Base-by-base conservation (phyloP, 2,888 invertebrate genomes). In the Lasius fuliginosus region DNA sequence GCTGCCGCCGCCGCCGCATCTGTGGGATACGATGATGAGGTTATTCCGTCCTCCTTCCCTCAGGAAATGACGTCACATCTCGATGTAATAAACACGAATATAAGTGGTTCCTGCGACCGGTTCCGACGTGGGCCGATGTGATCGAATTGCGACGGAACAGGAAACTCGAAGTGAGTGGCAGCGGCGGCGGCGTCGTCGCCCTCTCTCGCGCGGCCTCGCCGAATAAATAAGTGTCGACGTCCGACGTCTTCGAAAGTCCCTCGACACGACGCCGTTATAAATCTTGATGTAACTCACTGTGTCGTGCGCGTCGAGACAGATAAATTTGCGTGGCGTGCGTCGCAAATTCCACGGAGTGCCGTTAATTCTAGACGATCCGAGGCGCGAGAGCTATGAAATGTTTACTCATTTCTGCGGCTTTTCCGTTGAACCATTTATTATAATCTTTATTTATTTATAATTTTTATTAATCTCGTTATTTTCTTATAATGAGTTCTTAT, bases 21-120 rank as follows among this genome's bases (percentile, higher is more conserved):
- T 90, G 87, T 90, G 92, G 92, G 90, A 90, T 89, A 91, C 91
- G 91, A 88, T 93, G 92, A 93, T 93, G 92, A 93, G 92, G 92
- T 93, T 93, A 93, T 93, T 93, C 93, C 93, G 93, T 91, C 91
- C 92, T 92, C 91, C 89, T 92, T 92, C 91, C 91, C 92, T 89
- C 92, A 89, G 93, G 92, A 92, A 91, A 89, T 93, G 93, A 93
- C 93, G 92, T 93, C 92, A 92, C 88, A 89, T 92, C 89, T 89
- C 92, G 91, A 92, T 90, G 92, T 92, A 89, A 92, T 90, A 92
- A 90, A 92, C 87, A 93, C 90, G 92, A 92, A 92, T 91, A 92
- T 90, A 90, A 93, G 89, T 87, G 85, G 90, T 91, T 90, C 92
- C 89, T 90, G 90, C 85, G 87, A 83, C 83, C 83, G 82, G 89